Base-by-base conservation (phyloP, 2,113 vertebrate genomes). In the Tonatia bakeri region DNA sequence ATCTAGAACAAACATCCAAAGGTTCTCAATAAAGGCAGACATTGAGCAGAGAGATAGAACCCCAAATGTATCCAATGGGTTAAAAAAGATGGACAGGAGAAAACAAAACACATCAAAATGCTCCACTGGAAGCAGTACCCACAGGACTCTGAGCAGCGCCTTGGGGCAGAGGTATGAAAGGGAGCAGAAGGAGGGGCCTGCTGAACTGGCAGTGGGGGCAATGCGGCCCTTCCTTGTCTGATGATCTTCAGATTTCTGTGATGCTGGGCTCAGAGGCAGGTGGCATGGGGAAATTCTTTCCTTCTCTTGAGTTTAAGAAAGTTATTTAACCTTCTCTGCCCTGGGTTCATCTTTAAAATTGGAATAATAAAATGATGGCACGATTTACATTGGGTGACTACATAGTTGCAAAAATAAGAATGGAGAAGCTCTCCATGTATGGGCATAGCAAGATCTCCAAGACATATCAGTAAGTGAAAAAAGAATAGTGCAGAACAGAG, bases 211-310 rank as follows among this genome's bases (percentile, higher is more conserved):
- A 4, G 31, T 9, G 47, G 17, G 8, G 22, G 33, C 15, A 4
- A 2, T 19, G 8, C 45, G 73, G 45, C 33, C 19, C 80, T 73
- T 38, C 9, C 90, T 38, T 54, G 76, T 67, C 20, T 81, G 33
- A 45, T 73, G 50, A 84, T 65, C 73, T 84, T 65, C 36, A 91
- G 76, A 28, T 80, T 92, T 95, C 81, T 85, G 45, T 90, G n/a
- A 56, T 14, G 16, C 45, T 24, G 8, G 19, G 24, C 10, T 88
- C 33, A 76, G 59, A 95, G 13, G 2, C 20, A 93, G 43, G 17
- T 17, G 36, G 14, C 19, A 65, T 4, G 69, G 82, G 43, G 3
- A 22, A 38, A 84, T 38, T 94, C 6, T 12, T 24, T 50, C 47
- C 84, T 54, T 87, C 45, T 86, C n/a, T 56, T 82, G 17, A 72